phyloP scores from a whole-genome alignment of 1,140 invertebrate species.

The Cataglyphis hispanica region DNA sequence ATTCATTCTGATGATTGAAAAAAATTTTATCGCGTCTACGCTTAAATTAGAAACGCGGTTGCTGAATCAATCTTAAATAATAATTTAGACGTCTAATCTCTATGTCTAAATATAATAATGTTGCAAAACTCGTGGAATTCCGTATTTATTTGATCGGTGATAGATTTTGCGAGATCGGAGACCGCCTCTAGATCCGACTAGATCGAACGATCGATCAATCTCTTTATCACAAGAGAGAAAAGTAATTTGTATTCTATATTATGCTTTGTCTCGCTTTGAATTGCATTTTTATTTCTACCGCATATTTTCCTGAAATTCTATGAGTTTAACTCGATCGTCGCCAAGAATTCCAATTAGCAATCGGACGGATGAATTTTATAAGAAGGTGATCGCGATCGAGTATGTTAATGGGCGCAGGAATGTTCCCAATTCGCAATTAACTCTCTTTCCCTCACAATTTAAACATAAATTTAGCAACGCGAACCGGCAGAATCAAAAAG shows the following conservation, averaged over 20 bases:
- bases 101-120: too few species aligned
- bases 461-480: not conserved
- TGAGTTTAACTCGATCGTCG: not conserved
- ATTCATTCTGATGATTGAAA: too few species aligned
- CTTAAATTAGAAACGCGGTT: too few species aligned
- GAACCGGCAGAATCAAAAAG: constrained; percentile 11
- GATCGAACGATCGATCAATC: not conserved
- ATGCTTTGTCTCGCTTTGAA: not conserved
- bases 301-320: not conserved
- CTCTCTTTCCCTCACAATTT: not conserved
- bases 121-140: constrained; percentile 22
- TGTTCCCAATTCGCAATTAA: not conserved
- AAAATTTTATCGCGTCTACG: too few species aligned
- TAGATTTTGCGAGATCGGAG: not conserved
- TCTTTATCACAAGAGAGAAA: too few species aligned
- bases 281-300: not conserved
- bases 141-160: constrained; percentile 1
- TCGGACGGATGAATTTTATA: not conserved
- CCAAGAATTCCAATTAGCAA: not conserved
- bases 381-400: constrained; percentile 8
- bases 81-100: too few species aligned
- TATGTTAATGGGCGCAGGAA: constrained; percentile 6
- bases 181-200: not conserved
- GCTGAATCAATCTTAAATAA: too few species aligned
- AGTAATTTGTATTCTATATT: not conserved